Percentiles rank a stretch among this genome's conserved stretches.
Conservation (phyloP, 2,888 invertebrate species). For the Drosophila kambysellisi region DNA sequence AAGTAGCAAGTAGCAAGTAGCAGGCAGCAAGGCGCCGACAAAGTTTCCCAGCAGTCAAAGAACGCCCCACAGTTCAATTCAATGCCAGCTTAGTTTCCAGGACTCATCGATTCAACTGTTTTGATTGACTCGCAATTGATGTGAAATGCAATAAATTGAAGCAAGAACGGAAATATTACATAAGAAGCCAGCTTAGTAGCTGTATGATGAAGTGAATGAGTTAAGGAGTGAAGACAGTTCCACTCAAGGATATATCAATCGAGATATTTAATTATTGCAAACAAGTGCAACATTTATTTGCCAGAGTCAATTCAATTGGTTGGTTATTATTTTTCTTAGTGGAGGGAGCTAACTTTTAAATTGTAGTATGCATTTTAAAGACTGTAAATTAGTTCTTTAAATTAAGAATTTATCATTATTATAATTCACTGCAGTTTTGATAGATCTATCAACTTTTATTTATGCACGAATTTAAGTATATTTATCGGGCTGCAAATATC, state of each 20-base stretch:
- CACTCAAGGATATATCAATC: neutral
- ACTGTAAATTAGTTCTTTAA: neutral
- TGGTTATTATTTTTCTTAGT: neutral
- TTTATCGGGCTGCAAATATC: neutral
- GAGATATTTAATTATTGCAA: neutral
- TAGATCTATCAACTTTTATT: neutral
- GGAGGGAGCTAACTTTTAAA: neutral
- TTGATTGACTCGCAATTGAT: slow-evolving; percentile 39
- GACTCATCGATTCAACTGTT: slow-evolving; percentile 19
- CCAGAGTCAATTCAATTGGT: neutral
- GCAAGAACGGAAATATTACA: neutral
- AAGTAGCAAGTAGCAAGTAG: slow-evolving; percentile 19
- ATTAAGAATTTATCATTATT: neutral
- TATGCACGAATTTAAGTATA: neutral
- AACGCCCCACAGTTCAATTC: slow-evolving; percentile 49
- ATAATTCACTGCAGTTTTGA: too few relatives aligned
- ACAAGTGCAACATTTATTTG: neutral
- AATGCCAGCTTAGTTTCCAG: slow-evolving; percentile 42
- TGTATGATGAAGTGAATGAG: neutral
- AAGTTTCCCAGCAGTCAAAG: slow-evolving; percentile 28
- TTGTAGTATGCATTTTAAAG: neutral
- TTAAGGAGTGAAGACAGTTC: neutral
- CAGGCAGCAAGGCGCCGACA: slow-evolving; percentile 41
- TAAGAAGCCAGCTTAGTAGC: slow-evolving; percentile 87
- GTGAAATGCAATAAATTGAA: slow-evolving; percentile 12